Evolutionary conservation across 2,113 vertebrate genomes (phyloP).

Genomic region (Callorhinus ursinus): DNA sequence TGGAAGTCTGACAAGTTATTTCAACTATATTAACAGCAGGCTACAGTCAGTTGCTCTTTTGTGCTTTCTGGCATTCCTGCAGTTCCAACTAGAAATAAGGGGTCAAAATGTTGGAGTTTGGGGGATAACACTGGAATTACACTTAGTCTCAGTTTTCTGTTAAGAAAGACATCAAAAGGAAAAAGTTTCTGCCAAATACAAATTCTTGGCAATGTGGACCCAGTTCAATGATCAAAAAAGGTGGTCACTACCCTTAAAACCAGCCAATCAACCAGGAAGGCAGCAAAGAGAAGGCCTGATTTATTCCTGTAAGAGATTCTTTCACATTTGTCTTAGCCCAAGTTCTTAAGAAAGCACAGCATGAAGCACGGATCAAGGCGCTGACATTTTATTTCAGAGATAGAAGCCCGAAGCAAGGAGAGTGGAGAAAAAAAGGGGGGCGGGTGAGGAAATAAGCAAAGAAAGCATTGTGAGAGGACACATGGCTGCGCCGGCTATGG

Average conservation of each 20-base stretch:
- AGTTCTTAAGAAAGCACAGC: not conserved
- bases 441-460: not conserved
- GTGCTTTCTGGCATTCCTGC: conserved; percentile 65
- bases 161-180: conserved; percentile 58
- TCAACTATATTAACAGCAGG: conserved; percentile 67
- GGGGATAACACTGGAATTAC: conserved; percentile 33
- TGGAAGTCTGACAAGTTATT: conserved; percentile 80
- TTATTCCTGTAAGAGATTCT: not conserved
- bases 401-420: not conserved
- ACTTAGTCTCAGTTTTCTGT: not conserved
- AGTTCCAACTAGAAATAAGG: conserved; percentile 56
- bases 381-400: conserved; percentile 13
- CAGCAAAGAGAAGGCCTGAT: not conserved
- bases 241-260: not conserved
- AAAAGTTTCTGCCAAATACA: conserved; percentile 61
- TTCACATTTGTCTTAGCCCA: not conserved
- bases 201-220: conserved; percentile 32
- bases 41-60: conserved; percentile 67
- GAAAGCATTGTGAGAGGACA: no score
- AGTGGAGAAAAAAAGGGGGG: not conserved
- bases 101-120: conserved; percentile 60
- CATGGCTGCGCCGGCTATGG: accelerated
- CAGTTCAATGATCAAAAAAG: conserved; percentile 49
- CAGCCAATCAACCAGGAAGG: not conserved
- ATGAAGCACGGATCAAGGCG: not conserved